Base-by-base conservation (phyloP, 2,113 vertebrate species). In the Micronycteris hirsuta region DNA sequence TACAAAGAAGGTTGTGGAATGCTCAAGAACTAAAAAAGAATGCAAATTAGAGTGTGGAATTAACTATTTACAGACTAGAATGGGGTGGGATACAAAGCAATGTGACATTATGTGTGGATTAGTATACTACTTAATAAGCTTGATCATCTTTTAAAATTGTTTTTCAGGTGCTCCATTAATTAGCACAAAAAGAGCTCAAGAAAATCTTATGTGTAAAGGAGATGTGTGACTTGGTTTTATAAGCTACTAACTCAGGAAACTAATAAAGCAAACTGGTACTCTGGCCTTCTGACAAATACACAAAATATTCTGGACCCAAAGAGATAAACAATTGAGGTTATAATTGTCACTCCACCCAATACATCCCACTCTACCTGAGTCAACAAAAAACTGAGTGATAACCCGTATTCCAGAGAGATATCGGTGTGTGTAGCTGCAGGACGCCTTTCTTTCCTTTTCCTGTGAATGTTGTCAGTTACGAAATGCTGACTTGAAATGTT, bases 381-480 rank as follows among this genome's bases (percentile, higher is more conserved):
- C 95, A 98, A 98, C 94, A 98, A 61, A 90, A 95, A 89, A 43
- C 45, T 8, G 31, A 67, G 28, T 43, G 90, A 86, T 96, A 95
- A 91, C 63, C 19, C 56, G 6, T 38, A 82, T 74, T 84, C 16
- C 63, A 76, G 86, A n/a, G 86, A 70, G 54, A 63, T 83, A 26
- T 93, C 89, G 95, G n/a, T 15, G 49, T 58, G 68, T 14, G 17
- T 82, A 83, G 92, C 95, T 89, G 43, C 73, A 19, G 89, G 88
- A 93, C 38, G 26, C 94, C 86, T 76, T 24, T 86, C 94, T 96
- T 96, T 97, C 97, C 86, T 96, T 95, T 98, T 98, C 97, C 96
- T 97, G 86, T 97, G 98, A 52, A 73, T 95, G n/a, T 61, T 97
- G 90, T 96, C 94, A 95, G 9, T 84, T 95, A 86, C 15, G 70